Base-by-base conservation (phyloP, 2,888 invertebrate genomes). In the Hirtodrosophila duncani region DNA sequence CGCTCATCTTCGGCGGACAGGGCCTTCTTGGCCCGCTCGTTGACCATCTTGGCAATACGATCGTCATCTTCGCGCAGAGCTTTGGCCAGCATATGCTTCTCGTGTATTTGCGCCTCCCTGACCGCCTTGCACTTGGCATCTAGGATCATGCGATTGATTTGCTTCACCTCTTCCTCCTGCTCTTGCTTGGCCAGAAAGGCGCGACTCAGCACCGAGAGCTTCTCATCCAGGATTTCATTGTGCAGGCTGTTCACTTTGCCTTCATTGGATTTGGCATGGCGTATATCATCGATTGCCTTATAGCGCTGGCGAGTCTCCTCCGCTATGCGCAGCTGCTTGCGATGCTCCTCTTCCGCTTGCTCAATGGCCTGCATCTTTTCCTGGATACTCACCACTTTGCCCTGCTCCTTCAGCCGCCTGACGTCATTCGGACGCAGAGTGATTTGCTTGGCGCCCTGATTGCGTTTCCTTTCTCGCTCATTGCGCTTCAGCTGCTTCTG, bases 101-200 rank as follows among this genome's bases (percentile, higher is more conserved):
- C 94, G 0, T 89, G 89, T 51, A 95, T 90, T 88, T 96, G 95
- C 0, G 94, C 94, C 83, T 95, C 94, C 10, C 95, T 88, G 33
- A 96, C 93, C 0, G 94, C 93, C 78, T 94, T 91, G 67, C 95
- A 95, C 84, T 96, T 95, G 11, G 94, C 93, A 9, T 93, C 93
- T 7, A 95, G 86, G 70, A 96, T 94, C 58, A 95, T 89, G 49
- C 91, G 90, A 85, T 94, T 95, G 58, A 93, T 93, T 14, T 88
- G 89, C 85, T 91, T 93, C 67, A 89, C 92, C 88, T 89, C 91
- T 81, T 89, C 93, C 78, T 87, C 87, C 55, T 86, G 85, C 52
- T 87, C 87, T 10, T 87, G 86, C 36, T 83, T 84, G 3, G 85
- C 85, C 1, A 87, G 59, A 20, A 85, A 74, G 1, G 88, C 85